Evolutionary conservation across 2,888 invertebrate species (phyloP).

Genomic region (Cybosia mesomella): DNA sequence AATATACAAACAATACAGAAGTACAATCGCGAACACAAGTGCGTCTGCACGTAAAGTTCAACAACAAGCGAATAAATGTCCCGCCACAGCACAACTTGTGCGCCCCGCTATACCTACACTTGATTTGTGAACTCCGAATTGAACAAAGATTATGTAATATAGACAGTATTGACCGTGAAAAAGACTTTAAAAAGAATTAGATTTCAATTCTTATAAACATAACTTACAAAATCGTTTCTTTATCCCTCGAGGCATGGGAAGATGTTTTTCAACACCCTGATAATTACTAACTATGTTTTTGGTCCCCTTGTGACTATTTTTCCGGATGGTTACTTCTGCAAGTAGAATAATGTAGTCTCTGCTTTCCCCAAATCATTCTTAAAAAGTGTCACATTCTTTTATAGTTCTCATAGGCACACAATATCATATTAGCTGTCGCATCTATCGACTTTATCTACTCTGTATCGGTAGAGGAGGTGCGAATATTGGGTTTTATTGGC

Average conservation of each 20-base stretch:
- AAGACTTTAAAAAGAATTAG: not conserved
- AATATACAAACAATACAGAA: constrained; percentile 55
- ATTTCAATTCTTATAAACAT: not conserved
- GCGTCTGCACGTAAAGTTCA: constrained; percentile 46
- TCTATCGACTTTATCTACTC: constrained; percentile 29
- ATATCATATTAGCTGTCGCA: not conserved
- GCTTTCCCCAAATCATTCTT: too few relatives aligned
- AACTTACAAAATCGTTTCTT: not conserved
- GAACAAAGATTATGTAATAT: constrained; percentile 48
- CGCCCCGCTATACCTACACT: constrained; percentile 55
- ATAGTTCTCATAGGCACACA: not conserved
- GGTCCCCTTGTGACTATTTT: not conserved
- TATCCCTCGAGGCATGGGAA: not conserved
- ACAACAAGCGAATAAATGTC: constrained; percentile 65
- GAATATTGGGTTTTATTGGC: constrained; percentile 54
- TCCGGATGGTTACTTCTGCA: not conserved
- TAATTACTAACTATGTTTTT: not conserved
- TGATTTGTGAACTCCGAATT: constrained; percentile 65
- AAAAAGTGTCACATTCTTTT: not conserved
- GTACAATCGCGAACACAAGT: constrained; percentile 45
- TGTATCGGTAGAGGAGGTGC: constrained; percentile 38
- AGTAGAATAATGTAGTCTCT: too few relatives aligned
- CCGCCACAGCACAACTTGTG: constrained; percentile 62
- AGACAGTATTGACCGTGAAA: not conserved
- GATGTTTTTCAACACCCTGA: not conserved